A percentile compares a stretch with the other conserved stretches of the same genome.
Conservation (phyloP, 1,140 invertebrate genomes). For the Sipha flava region DNA sequence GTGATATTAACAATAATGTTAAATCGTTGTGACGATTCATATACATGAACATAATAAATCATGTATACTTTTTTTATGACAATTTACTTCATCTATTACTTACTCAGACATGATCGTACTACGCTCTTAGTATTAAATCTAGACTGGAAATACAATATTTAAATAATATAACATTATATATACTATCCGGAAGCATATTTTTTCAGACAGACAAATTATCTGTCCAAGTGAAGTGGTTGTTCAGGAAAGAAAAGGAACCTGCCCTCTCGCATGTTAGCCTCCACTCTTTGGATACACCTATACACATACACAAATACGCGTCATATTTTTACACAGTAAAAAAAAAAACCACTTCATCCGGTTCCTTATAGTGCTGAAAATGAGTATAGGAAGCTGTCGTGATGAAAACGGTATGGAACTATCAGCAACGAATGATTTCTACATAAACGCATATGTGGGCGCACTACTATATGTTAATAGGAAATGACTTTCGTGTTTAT, state of each 20-base stretch:
- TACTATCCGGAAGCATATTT: neutral
- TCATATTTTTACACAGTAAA: neutral
- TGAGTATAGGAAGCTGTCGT: neutral
- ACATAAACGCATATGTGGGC: neutral
- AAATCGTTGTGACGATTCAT: too few species aligned
- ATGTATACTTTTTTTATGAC: neutral
- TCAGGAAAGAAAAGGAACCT: neutral
- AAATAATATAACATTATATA: neutral
- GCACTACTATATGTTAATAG: neutral
- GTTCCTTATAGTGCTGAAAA: neutral
- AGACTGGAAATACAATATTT: neutral
- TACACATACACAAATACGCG: neutral
- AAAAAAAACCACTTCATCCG: neutral
- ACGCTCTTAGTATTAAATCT: neutral
- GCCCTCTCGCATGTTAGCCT: neutral
- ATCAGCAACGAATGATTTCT: neutral
- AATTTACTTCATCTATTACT: neutral
- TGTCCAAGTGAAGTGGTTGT: neutral
- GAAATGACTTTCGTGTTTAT: neutral
- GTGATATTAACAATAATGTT: too few species aligned
- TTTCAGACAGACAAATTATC: constrained; percentile 11
- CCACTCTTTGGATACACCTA: neutral
- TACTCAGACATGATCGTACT: neutral
- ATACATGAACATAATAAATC: neutral
- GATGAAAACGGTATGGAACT: neutral